Evolutionary conservation across 2,797 vertebrate genomes (phyloP), one percentile per base, ranked within the genome.

Genomic region (Sandelia bainsii): DNA sequence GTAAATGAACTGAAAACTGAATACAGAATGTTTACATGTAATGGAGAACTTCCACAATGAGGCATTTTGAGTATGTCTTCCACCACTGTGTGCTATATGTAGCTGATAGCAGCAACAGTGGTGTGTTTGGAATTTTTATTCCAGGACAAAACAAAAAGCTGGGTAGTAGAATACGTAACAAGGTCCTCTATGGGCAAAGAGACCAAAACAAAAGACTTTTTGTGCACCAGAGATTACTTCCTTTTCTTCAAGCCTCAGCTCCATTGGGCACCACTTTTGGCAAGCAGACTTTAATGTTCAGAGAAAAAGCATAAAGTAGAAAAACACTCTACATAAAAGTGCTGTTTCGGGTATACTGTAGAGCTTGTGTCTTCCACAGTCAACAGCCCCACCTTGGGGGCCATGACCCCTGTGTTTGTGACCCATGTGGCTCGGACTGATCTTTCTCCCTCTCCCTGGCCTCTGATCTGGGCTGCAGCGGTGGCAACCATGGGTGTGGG

Each of bases 391-490:
- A 45, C 62, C 52, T 63, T 25, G 1, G 74, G 72, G 72, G 74
- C 65, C 65, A 0, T 20, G 23, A 29, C 60, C 73, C 62, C 39
- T 19, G 42, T 20, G 67, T 25, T 10, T 53, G 40, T 8, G 71
- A 62, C 82, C 66, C 80, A n/a, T 13, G 27, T 34, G 77, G 73
- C 63, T 60, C 11, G 1, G 45, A 44, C 56, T 23, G 74, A 62
- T 49, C 22, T 10, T 14, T 2, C 6, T 29, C 37, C n/a, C 53
- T 37, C 64, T 58, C 69, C 42, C 59, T 37, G 77, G 82, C 83
- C 85, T 90, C 86, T 92, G 90, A 89, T 90, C 82, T 60, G 78
- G 76, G 79, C 74, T 78, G 83, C 83, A 69, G 87, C 69, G 19
- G 86, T 69, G 82, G 83, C 87, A 77, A 86, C 82, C 77, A 51